These are phyloP conservation scores for Pandemis cinnamomeana DNA, from an alignment of 2,888 invertebrate species.

Conservation along the genomic window DNA sequence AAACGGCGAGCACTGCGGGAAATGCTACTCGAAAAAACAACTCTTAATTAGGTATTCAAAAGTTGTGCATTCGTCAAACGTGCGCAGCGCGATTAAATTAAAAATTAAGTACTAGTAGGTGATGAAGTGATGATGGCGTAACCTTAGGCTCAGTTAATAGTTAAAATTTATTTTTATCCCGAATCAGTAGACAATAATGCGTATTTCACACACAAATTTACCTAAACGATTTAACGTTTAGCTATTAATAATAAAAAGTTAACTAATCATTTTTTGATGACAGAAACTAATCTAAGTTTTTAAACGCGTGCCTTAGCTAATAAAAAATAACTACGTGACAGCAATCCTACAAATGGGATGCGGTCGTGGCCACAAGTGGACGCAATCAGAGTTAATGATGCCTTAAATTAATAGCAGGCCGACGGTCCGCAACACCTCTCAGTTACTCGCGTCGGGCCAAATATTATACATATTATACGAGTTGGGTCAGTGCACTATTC, in stretches of 20 bases:
- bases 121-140: background rate
- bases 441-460: background rate
- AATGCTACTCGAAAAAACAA: no score
- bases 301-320: background rate
- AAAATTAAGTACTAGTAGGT: background rate
- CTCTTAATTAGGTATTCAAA: background rate
- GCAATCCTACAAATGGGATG: background rate
- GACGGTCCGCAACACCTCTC: conserved; percentile 50
- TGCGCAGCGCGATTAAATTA: background rate
- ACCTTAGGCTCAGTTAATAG: background rate
- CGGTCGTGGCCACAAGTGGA: conserved; percentile 46
- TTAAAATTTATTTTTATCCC: background rate
- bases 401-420: conserved; percentile 74
- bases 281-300: background rate
- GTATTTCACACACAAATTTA: background rate
- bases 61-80: background rate
- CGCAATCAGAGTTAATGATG: conserved; percentile 76
- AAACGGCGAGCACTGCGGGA: no score
- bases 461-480: conserved; percentile 7
- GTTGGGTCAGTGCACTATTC: conserved; percentile 34
- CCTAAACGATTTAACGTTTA: background rate
- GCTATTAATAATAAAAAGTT: background rate
- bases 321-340: conserved; percentile 39
- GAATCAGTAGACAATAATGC: background rate
- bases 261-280: background rate